Percentiles rank a stretch among this genome's conserved stretches.
Conservation (phyloP, 1,140 invertebrate genomes). For the Ceratoteleas bidentatus region DNA sequence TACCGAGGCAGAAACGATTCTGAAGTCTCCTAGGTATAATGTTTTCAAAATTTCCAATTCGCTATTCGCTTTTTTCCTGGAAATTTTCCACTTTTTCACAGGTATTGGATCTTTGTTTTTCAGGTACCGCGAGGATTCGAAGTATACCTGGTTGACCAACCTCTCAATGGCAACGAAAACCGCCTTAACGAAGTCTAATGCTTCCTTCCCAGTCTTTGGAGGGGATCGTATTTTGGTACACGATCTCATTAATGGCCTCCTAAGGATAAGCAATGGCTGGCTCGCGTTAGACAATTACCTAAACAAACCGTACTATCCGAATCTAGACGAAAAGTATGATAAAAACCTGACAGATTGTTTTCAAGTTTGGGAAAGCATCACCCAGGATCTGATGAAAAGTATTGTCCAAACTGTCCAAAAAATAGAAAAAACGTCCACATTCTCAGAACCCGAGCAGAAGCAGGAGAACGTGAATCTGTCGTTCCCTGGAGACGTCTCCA, state of each 20-base stretch:
- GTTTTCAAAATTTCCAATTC: slow-evolving; percentile 3
- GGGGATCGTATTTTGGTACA: slow-evolving; percentile 70
- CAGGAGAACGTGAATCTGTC: slow-evolving; percentile 54
- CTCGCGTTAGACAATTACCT: slow-evolving; percentile 76
- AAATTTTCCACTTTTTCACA: no score
- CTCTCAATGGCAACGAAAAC: slow-evolving; percentile 73
- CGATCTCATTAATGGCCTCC: slow-evolving; percentile 73
- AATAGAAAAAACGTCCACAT: slow-evolving; percentile 62
- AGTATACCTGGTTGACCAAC: slow-evolving; percentile 67
- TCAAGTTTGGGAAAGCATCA: slow-evolving; percentile 73
- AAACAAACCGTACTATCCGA: slow-evolving; percentile 75
- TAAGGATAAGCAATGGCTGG: slow-evolving; percentile 77
- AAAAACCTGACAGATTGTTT: slow-evolving; percentile 68
- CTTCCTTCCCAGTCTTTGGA: slow-evolving; percentile 72
- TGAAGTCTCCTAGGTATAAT: slow-evolving; percentile 61
- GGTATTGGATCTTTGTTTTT: no score
- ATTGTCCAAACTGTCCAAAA: slow-evolving; percentile 71
- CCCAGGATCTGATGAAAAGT: slow-evolving; percentile 69
- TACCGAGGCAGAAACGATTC: slow-evolving; percentile 70
- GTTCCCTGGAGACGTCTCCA: slow-evolving; percentile 75
- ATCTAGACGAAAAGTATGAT: slow-evolving; percentile 70
- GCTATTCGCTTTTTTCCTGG: no score
- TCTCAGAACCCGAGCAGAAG: slow-evolving; percentile 29
- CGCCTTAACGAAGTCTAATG: slow-evolving; percentile 73
- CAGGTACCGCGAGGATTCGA: slow-evolving; percentile 50